Base-by-base conservation (phyloP, 1,140 invertebrate genomes). In the Elymnias hypermnestra region DNA sequence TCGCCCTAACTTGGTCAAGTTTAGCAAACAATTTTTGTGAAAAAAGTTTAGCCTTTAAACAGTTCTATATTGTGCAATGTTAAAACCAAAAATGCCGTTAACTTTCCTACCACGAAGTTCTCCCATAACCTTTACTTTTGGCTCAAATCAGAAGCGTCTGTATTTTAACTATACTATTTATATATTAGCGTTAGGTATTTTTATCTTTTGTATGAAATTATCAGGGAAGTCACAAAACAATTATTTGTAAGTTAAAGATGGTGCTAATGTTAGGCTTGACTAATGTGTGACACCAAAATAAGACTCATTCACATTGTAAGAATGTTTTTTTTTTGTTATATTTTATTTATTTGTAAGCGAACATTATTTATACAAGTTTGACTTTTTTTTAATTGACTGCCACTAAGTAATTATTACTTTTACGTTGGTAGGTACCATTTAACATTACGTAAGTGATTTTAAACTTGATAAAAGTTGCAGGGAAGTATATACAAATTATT, bases 71-170 rank as follows among this genome's bases (percentile, higher is more conserved):
- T 73, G 82, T 85, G 82, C 82, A 85, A 85, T 85, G 71, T 74
- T 77, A 71, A 83, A 85, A 83, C 82, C 82, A 84, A 85, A 85
- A 82, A 84, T 68, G 70, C 71, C 74, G 79, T 76, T 78, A 79
- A 72, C 72, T 72, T 68, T 81, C 64, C 65, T 67, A 75, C 71
- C 57, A 57, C 66, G 61, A 65, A 70, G 62, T 60, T 66, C 52
- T 66, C 57, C 57, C 58, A 4, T 21, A n/a, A 21, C 19, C 6
- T 68, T 62, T 72, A 72, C 51, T 69, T 81, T 83, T 81, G 82
- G 82, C 82, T 85, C 82, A 85, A 85, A 81, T 76, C 75, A 72
- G 72, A 77, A 62, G 65, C 6, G 3, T 72, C 61, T 72, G 58
- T 73, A 72, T 74, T 62, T 72, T 76, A 71, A 74, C 62, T 69